A percentile compares a stretch with the other conserved stretches of the same genome.
These are phyloP conservation scores for Pecten maximus DNA, from an alignment of 2,888 invertebrate genomes.

Conservation along the genomic window DNA sequence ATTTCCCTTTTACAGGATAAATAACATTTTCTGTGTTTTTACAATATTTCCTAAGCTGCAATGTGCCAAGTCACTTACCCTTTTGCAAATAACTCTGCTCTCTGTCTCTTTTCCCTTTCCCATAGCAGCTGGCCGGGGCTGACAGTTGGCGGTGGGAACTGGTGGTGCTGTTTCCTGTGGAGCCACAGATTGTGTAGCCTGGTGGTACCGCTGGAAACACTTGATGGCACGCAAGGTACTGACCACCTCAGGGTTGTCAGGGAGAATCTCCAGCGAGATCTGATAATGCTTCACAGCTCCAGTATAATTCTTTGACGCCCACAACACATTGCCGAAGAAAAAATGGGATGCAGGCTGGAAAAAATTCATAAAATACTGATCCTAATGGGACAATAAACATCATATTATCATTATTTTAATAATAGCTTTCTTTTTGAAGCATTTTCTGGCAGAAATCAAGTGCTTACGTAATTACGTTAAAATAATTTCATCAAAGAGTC, in stretches of 20 bases:
- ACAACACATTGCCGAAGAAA: conserved; percentile 86
- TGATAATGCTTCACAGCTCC: conserved; percentile 81
- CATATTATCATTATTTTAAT: neutral
- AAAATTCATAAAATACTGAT: conserved; percentile 20
- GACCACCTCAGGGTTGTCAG: conserved; percentile 74
- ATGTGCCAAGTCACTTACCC: conserved; percentile 68
- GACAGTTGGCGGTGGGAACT: conserved; percentile 61
- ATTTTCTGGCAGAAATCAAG: no score
- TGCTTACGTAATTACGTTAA: no score
- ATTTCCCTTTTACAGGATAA: no score
- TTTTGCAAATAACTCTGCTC: conserved; percentile 79
- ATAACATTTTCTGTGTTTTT: neutral
- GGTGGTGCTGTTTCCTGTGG: conserved; percentile 68
- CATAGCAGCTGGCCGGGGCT: conserved; percentile 55
- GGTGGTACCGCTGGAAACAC: conserved; percentile 79
- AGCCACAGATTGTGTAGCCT: conserved; percentile 76
- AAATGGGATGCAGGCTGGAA: conserved; percentile 89
- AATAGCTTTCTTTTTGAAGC: no score
- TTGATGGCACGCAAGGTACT: conserved; percentile 78
- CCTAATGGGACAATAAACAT: neutral
- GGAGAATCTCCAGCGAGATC: conserved; percentile 77
- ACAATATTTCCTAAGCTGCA: neutral
- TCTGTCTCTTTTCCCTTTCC: conserved; percentile 67
- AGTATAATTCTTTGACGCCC: conserved; percentile 86
- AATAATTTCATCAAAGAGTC: no score